Base-by-base conservation (phyloP, 2,888 invertebrate species). In the Vesta saturnalis region DNA sequence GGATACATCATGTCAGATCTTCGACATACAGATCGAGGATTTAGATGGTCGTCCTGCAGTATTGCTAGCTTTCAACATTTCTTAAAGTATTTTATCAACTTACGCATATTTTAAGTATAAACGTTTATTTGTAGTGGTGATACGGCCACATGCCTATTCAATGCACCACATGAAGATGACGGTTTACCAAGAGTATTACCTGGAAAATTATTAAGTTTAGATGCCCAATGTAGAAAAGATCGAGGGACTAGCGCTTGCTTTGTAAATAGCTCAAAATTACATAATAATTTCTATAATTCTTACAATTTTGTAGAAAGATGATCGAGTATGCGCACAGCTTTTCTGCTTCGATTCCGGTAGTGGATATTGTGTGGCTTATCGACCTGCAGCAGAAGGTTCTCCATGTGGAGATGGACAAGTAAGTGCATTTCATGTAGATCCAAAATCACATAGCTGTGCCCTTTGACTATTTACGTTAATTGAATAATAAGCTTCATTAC, bases 1-100 rank as follows among this genome's bases (percentile, higher is more conserved):
- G 96, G 96, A 62, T 97, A 93, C 86, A 97, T 97, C 79, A 97
- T 96, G 96, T 95, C 95, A 61, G 96, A 97, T 85, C 87, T 97
- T 71, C 87, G 96, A 77, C 96, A 96, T 84, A 96, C 96, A 0
- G 96, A 96, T 85, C 92, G 96, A 81, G 96, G 96, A 21, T 97
- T 97, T 88, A 88, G 94, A 77, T 97, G 96, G 96, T 96, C 96
- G 6, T 91, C 95, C 18, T 97, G 96, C 85, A 95, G 94, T 77
- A 92, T 96, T 63, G 92, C 94, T 75, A 96, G 95, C 81, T 97
- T 97, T 85, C 95, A 96, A 85, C 96, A 96, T 85, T 97, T 96
- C 84, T 87, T 96, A 74, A 96, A 96, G 96, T 96, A 85, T 88
- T 49, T 10, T 61, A 12, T 59, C 3, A 12, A 35, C 15, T 54